Base-by-base conservation (phyloP, 1,140 invertebrate species). In the Drosophila triauraria region DNA sequence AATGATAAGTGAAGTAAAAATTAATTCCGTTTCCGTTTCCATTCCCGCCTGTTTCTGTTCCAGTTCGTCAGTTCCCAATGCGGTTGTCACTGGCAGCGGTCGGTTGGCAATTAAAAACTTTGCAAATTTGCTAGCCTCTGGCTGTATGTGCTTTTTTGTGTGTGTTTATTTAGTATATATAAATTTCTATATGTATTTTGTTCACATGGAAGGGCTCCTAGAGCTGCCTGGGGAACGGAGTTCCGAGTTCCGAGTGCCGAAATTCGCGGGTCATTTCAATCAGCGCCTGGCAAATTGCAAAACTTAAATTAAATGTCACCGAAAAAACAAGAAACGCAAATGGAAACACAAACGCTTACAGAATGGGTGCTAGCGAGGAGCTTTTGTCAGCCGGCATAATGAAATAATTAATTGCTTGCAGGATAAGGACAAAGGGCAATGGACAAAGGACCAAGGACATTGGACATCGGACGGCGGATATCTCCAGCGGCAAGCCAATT, bases 71-170 rank as follows among this genome's bases (percentile, higher is more conserved):
- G 35, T 48, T 47, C 20, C 72, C 17, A 40, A 47, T 78, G 64
- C 50, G 81, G 80, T 88, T 88, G 84, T 88, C 85, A 88, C 80
- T 71, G 72, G 53, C 85, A 88, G 85, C 77, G 81, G 84, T 84
- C 80, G 84, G 77, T 70, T 84, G 63, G 80, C 85, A 88, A 88
- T 88, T 88, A 88, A 90, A 88, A 88, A 88, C 84, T 88, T 88
- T 77, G 35, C 50, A 65, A 86, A 76, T 79, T 87, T 51, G 48
- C 67, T 77, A 74, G 57, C 70, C 65, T 64, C 65, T 51, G 42
- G 27, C 35, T 58, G 51, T 42, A 5, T 67, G 42, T 47, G 20
- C 50, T 69, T 61, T 38, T 47, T 51, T 59, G 7, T 15, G 47
- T 50, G 54, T 53, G 13, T 75, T 69, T 32, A 13, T 56, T 65